phyloP scores from a whole-genome alignment of 2,888 invertebrate species.

The Cryptosula pallasiana region DNA sequence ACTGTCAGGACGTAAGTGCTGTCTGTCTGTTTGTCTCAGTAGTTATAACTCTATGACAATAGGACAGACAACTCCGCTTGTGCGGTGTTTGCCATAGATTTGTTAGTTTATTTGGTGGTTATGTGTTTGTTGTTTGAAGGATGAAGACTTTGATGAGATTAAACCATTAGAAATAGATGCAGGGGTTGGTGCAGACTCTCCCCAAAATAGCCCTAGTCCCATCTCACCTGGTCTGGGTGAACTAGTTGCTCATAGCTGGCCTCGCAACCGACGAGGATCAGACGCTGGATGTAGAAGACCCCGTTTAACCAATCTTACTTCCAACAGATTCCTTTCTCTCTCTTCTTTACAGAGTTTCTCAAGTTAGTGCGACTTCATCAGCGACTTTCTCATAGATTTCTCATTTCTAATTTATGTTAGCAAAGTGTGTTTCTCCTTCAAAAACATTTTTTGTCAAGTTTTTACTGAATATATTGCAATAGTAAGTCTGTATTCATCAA shows the following conservation, averaged over 20 bases:
- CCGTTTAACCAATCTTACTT: not conserved
- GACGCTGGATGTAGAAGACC: not conserved
- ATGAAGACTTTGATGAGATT: constrained; percentile 8
- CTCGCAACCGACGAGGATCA: not conserved
- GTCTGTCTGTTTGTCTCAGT: too few species aligned
- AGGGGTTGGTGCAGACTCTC: not conserved
- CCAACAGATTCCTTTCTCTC: not conserved
- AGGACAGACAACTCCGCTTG: too few species aligned
- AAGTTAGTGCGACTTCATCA: not conserved
- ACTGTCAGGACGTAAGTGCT: not conserved
- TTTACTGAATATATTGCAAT: too few species aligned
- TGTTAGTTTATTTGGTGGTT: too few species aligned
- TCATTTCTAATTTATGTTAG: too few species aligned
- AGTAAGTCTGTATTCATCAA: too few species aligned
- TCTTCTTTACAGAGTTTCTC: constrained; percentile 16
- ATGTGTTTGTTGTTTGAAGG: too few species aligned
- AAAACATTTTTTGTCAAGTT: too few species aligned
- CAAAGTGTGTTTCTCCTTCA: too few species aligned
- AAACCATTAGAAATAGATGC: not conserved
- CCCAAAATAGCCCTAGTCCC: not conserved
- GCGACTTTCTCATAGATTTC: too few species aligned
- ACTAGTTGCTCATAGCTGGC: constrained; percentile 9
- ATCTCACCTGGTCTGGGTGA: not conserved
- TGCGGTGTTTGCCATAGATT: too few species aligned
- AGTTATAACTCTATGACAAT: too few species aligned